Evolutionary conservation across 2,888 invertebrate genomes (phyloP).

Genomic region (Tethea ocularis): DNA sequence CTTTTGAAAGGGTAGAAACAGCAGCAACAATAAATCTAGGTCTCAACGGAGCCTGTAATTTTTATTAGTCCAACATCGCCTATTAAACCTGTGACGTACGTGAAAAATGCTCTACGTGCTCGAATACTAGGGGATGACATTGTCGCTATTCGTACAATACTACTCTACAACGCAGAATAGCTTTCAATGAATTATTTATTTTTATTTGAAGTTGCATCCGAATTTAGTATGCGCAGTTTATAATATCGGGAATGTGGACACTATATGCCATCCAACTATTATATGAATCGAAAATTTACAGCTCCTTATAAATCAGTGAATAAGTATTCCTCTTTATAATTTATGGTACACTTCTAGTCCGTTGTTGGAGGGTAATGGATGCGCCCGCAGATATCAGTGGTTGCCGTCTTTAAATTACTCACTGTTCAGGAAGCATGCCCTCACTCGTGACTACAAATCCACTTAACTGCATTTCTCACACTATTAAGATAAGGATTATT

Average conservation of each 20-base stretch:
- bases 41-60: slow-evolving; percentile 52
- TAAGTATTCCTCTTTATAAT: slow-evolving; percentile 75
- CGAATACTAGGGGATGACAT: slow-evolving; percentile 21
- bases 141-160: slow-evolving; percentile 14
- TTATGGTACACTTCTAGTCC: slow-evolving; percentile 70
- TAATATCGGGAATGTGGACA: slow-evolving; percentile 28
- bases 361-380: slow-evolving; percentile 77
- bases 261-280: slow-evolving; percentile 32
- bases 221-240: slow-evolving; percentile 19
- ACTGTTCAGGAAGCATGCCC: slow-evolving; percentile 71
- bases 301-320: slow-evolving; percentile 74
- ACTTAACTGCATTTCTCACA: slow-evolving; percentile 72
- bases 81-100: slow-evolving; percentile 33
- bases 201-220: slow-evolving; percentile 18
- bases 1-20: slow-evolving; percentile 23
- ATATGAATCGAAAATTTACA: slow-evolving; percentile 62
- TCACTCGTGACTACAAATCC: slow-evolving; percentile 71
- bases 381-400: slow-evolving; percentile 75
- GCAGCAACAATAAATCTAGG: slow-evolving; percentile 41
- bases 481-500: slow-evolving; percentile 67
- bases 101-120: slow-evolving; percentile 20
- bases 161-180: slow-evolving; percentile 7
- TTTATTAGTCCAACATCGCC: slow-evolving; percentile 46
- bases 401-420: slow-evolving; percentile 78
- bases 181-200: background rate